A percentile compares a stretch with the other conserved stretches of the same genome.
phyloP scores from a whole-genome alignment of 2,113 vertebrate species.

The Emydura subglobosa region DNA sequence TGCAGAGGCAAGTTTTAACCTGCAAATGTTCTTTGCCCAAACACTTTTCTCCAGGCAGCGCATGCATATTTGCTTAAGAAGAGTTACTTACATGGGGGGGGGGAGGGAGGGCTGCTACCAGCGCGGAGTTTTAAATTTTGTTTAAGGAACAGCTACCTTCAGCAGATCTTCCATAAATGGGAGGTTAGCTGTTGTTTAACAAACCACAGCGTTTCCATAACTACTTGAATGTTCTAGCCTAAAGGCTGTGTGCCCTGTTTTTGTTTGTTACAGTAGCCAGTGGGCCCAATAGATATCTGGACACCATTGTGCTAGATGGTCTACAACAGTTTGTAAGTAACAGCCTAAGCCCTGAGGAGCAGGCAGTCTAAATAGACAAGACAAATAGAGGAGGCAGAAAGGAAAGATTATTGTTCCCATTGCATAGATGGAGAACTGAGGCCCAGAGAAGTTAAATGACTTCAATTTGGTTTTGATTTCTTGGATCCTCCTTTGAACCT shows the following conservation, averaged over 20 bases:
- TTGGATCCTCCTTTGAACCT: no score
- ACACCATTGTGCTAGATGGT: not conserved
- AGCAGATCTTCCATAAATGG: not conserved
- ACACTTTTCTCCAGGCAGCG: rapidly evolving
- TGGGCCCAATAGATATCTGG: not conserved
- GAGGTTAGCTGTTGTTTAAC: not conserved
- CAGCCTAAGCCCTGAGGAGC: not conserved
- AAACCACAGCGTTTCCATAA: not conserved
- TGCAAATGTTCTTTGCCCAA: not conserved
- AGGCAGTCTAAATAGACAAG: not conserved
- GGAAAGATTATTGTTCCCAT: rapidly evolving
- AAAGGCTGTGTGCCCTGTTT: not conserved
- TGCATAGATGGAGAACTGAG: not conserved
- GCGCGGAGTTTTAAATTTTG: rapidly evolving
- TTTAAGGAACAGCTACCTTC: rapidly evolving
- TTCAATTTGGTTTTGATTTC: no score
- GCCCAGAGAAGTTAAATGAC: not conserved
- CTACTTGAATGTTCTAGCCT: not conserved
- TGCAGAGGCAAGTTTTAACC: not conserved
- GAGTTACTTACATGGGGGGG: rapidly evolving
- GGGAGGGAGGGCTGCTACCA: rapidly evolving
- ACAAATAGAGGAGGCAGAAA: rapidly evolving
- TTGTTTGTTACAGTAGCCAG: not conserved
- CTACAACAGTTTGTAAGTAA: not conserved
- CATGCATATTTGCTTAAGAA: rapidly evolving